Conservation (phyloP, 1,140 invertebrate species). For the Penaeus chinensis region DNA sequence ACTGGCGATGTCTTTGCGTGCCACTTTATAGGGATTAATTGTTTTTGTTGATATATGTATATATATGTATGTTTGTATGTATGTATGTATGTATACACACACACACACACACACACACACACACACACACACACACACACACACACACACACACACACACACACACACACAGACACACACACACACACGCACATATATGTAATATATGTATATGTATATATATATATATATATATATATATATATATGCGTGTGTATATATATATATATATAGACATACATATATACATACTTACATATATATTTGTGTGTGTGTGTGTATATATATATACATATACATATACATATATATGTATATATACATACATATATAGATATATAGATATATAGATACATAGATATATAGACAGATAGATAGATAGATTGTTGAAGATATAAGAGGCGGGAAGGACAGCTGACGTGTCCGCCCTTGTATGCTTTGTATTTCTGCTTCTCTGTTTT, state of each 20-base stretch:
- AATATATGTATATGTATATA: slow-evolving; percentile 13
- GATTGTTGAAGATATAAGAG: background rate
- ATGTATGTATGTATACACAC: background rate
- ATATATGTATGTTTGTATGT: background rate
- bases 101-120: background rate
- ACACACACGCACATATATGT: background rate
- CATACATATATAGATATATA: slow-evolving; percentile 6
- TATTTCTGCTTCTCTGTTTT: background rate
- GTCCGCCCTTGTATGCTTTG: background rate
- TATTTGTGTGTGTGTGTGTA: background rate
- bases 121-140: background rate
- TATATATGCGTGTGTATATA: background rate
- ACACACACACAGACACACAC: background rate
- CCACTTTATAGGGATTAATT: too few species aligned
- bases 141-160: too few species aligned
- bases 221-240: slow-evolving; percentile 8
- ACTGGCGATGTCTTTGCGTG: too few species aligned
- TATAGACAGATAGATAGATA: background rate
- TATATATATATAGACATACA: slow-evolving; percentile 3
- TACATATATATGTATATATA: slow-evolving; percentile 9
- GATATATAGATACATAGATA: slow-evolving; percentile 5
- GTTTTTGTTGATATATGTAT: background rate
- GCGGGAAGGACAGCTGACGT: too few species aligned
- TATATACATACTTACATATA: background rate
- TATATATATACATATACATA: slow-evolving; percentile 20